Evolutionary conservation across 2,797 vertebrate genomes (phyloP), one percentile per base, ranked within the genome.

Genomic region (Trachops cirrhosus): DNA sequence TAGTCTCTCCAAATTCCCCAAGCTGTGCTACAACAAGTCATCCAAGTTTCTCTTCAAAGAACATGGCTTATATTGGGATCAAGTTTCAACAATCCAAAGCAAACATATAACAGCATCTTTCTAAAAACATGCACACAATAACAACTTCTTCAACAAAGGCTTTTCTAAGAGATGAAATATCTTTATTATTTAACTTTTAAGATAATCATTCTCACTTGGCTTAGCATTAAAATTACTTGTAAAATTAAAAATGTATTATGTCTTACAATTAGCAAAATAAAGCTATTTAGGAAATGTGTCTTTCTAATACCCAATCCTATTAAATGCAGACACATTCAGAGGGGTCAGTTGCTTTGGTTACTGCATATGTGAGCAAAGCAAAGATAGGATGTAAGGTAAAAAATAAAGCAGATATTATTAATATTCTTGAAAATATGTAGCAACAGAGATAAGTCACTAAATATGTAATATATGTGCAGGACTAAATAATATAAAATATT

Each of bases 1-100:
- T 68, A 26, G 15, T n/a, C 59, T 41, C 50, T 89, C 22, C 22
- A 48, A 46, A 82, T 67, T 71, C 71, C 84, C 73, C 59, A 84
- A 9, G 22, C 84, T 68, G 41, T 50, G 7, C 50, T 83, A 82
- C 29, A 95, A 84, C 24, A 94, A 64, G 37, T 32, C 79, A 64
- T 54, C 48, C 71, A 89, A 94, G 54, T 39, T 92, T 94, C 67
- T 90, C 84, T 77, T 93, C 85, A 90, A 93, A 89, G 57, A 68
- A 44, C 11, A 78, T 52, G 46, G 62, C 6, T 96, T 83, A 71
- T 34, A 39, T 6, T 57, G 41, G 37, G 89, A 64, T 91, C 74
- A 89, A 78, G 18, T 91, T 89, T 93, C 67, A 87, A 48, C 24
- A 85, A 39, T 77, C 71, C 82, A 79, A 86, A 92, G 77, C 24